A percentile compares a stretch with the other conserved stretches of the same genome.
Conservation (phyloP, 1,140 invertebrate species). For the Drosophila takahashii region DNA sequence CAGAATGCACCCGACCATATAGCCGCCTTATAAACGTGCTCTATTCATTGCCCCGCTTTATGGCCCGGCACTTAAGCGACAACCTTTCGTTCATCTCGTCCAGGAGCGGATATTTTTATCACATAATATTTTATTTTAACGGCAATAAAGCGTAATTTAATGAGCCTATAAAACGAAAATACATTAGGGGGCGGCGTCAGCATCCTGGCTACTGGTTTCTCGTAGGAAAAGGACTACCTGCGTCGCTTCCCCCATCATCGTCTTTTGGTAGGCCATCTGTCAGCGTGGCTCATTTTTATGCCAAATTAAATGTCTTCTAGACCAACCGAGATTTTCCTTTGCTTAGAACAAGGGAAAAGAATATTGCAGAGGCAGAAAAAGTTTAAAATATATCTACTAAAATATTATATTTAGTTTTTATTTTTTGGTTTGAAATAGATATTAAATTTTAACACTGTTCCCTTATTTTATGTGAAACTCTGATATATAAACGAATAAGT, state of each 20-base stretch:
- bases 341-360: background rate
- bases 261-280: constrained; percentile 66
- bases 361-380: background rate
- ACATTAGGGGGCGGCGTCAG: constrained; percentile 53
- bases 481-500: background rate
- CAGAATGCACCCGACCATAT: constrained; percentile 28
- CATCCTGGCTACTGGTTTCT: constrained; percentile 9
- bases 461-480: too few relatives aligned
- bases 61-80: constrained; percentile 32
- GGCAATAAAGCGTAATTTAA: constrained; percentile 84
- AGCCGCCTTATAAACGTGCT: constrained; percentile 8
- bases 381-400: background rate
- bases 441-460: too few relatives aligned
- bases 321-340: constrained; percentile 61
- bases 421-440: too few relatives aligned
- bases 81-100: constrained; percentile 55
- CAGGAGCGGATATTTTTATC: constrained; percentile 69
- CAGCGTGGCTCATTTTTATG: constrained; percentile 72
- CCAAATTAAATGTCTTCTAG: constrained; percentile 74
- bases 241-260: constrained; percentile 18
- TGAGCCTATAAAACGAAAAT: constrained; percentile 82
- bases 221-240: constrained; percentile 30
- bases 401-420: too few relatives aligned
- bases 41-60: constrained; percentile 15
- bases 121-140: constrained; percentile 83